Conservation (phyloP, 1,140 invertebrate species). For the Drosophila carrolli region DNA sequence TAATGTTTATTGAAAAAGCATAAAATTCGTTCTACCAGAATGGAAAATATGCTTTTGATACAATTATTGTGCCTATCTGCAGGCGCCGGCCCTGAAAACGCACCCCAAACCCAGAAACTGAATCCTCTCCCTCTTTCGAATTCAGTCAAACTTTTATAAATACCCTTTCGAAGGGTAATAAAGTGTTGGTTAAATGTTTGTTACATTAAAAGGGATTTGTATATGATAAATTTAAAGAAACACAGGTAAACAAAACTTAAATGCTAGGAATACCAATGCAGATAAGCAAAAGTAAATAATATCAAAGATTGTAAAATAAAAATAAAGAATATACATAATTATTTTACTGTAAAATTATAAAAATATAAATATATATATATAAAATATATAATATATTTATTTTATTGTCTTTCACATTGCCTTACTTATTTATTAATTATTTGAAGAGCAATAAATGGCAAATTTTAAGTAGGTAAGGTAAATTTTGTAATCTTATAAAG, state of each 20-base stretch:
- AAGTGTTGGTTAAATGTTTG: background rate
- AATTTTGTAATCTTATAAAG: background rate
- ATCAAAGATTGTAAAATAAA: no score
- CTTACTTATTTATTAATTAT: no score
- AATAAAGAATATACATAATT: no score
- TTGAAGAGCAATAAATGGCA: no score
- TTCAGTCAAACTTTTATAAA: conserved; percentile 31
- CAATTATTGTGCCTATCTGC: conserved; percentile 83
- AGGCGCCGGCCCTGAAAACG: conserved; percentile 58
- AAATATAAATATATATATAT: no score
- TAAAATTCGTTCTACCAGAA: conserved; percentile 85
- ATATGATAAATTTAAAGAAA: background rate
- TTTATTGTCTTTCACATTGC: no score
- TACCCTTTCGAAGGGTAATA: background rate
- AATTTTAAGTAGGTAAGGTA: no score
- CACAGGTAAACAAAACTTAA: background rate
- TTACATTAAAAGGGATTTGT: no score
- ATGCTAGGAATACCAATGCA: no score
- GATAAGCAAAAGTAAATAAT: background rate
- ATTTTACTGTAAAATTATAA: no score
- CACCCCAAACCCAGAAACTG: conserved; percentile 54
- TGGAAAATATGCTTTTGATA: conserved; percentile 85
- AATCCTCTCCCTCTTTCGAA: conserved; percentile 45
- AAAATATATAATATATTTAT: no score
- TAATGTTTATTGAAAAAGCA: conserved; percentile 85